These are phyloP conservation scores for Phaetusa simplex DNA, from an alignment of 2,113 vertebrate species.

Conservation along the genomic window DNA sequence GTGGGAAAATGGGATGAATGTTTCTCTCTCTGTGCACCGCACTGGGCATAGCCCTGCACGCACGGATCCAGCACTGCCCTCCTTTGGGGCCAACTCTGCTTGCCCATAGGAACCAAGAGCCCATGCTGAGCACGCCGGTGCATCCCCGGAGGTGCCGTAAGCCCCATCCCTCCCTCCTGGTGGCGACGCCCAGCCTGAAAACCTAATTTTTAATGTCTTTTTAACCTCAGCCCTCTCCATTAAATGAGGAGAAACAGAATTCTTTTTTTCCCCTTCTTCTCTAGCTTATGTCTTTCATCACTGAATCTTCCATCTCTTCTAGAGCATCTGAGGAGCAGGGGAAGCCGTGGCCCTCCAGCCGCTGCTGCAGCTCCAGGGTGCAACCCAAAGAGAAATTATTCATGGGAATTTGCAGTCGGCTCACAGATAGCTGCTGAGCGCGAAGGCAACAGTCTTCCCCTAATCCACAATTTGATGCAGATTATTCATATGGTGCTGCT, in stretches of 20 bases:
- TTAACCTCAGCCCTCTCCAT: not conserved
- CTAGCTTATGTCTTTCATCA: not conserved
- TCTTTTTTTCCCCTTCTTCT: not conserved
- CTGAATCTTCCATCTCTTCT: not conserved
- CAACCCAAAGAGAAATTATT: not conserved
- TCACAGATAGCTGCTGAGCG: not conserved
- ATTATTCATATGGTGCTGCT: constrained; percentile 21
- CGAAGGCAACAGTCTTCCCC: not conserved
- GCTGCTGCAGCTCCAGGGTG: not conserved
- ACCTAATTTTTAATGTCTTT: not conserved
- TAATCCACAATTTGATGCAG: not conserved
- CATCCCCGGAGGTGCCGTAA: not conserved
- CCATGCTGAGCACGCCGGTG: not conserved
- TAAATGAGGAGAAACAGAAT: not conserved
- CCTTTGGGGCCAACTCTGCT: not conserved
- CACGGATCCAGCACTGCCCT: not conserved
- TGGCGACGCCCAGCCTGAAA: not conserved
- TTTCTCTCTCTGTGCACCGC: not conserved
- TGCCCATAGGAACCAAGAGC: not conserved
- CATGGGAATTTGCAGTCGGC: not conserved
- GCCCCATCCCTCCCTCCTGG: not conserved
- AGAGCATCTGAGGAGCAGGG: fast-evolving
- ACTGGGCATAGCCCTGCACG: not conserved
- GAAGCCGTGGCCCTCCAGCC: not conserved
- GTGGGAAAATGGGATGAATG: not conserved